Percentiles rank a stretch among this genome's conserved stretches.
Conservation (phyloP, 2,888 invertebrate species). For the Zygogramma bicolorata region DNA sequence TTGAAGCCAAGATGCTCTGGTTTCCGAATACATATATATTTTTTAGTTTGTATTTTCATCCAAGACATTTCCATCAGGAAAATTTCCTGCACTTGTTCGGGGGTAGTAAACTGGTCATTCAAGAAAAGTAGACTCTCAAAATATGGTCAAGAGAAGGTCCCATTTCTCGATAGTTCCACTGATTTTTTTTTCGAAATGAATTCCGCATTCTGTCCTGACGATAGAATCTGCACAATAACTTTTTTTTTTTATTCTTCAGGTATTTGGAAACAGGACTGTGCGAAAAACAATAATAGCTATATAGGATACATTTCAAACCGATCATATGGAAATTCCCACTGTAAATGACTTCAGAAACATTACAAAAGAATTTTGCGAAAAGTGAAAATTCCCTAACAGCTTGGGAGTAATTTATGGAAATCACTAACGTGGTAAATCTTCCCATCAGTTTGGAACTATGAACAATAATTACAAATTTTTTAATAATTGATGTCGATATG, state of each 20-base stretch:
- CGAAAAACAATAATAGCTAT: neutral
- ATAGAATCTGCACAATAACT: too few relatives aligned
- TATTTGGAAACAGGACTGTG: neutral
- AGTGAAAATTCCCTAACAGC: neutral
- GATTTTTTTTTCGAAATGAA: too few relatives aligned
- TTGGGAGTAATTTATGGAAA: neutral
- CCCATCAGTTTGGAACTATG: neutral
- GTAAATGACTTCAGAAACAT: neutral
- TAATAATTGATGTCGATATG: conserved; percentile 39
- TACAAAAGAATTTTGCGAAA: neutral
- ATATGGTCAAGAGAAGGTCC: too few relatives aligned
- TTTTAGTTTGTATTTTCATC: neutral
- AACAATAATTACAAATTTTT: conserved; percentile 26
- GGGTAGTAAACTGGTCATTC: too few relatives aligned
- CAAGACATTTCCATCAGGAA: too few relatives aligned
- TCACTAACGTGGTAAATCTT: neutral
- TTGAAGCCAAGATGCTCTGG: too few relatives aligned
- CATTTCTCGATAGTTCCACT: too few relatives aligned
- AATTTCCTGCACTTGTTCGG: too few relatives aligned
- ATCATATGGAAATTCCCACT: neutral
- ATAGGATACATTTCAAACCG: neutral
- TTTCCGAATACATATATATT: neutral
- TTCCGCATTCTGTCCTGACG: too few relatives aligned
- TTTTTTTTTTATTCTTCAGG: neutral
- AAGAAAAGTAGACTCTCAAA: too few relatives aligned